Evolutionary conservation across 30 jellyfish, hydroid and myxozoan species (phyloP), one percentile per base, ranked within the genome.

Genomic region (Aurelia sp.): DNA sequence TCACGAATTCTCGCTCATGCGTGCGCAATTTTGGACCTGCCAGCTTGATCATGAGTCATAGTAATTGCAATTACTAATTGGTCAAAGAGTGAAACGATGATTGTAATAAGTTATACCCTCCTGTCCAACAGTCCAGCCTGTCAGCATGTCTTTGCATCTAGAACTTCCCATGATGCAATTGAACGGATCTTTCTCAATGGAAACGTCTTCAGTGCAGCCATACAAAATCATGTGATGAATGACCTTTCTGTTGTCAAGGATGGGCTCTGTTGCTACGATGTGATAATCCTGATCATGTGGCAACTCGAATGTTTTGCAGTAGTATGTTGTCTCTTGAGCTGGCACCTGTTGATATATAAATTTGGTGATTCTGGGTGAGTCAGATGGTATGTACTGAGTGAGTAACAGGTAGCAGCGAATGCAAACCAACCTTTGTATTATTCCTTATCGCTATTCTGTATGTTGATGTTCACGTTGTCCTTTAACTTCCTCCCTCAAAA

Each of bases 201-300:
- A 66, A 69, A 66, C 71, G 19, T 75, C 86, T 21, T 60, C 72
- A 2, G 44, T 52, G 66, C 96, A 86, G 23, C 96, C 96, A 76
- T 55, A 47, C 48, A 86, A 27, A 27, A 77, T 64, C 96, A 86
- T 86, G 73, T 86, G 96, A 66, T 86, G 96, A 20, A 77, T 86
- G 41, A 86, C 96, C 15, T 63, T 73, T 11, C 71, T 86, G 80
- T 86, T 86, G 80, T 86, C 88, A 27, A 75, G 79, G 16, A 75
- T 47, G 19, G 96, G 90, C 15, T 86, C 90, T 1, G 71, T 58
- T 17, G 96, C 96, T 15, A 76, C 81, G 10, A 86, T 59, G 62
- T 86, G 96, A 74, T 86, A 86, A 37, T 76, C 90, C 35, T 60
- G 76, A 76, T 86, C 96, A 59, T 53, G 30, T 44, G 96, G 96